Evolutionary conservation across 2,113 vertebrate genomes (phyloP), one percentile per base, ranked within the genome.

Genomic region (Perognathus longimembris): DNA sequence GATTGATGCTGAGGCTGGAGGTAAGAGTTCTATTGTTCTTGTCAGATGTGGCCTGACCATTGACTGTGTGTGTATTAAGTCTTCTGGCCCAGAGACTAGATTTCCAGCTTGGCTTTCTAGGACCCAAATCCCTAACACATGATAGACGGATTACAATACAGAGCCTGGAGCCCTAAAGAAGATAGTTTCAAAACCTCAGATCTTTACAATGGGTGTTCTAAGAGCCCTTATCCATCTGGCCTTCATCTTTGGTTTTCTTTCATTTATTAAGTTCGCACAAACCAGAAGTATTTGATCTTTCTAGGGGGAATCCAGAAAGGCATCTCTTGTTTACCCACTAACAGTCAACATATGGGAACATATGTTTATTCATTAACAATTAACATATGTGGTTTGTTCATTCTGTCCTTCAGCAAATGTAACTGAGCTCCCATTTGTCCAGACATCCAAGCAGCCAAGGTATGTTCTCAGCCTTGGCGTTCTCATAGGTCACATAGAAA

Each of bases 361-460:
- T 95, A 54, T 40, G 63, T 92, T 85, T 84, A 34, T 74, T 85
- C 93, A 82, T 90, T 92, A 96, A 80, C 76, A 54, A 7, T 71
- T 34, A 88, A 86, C 83, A 83, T 80, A 57, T 74, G 83, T 88
- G 63, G 80, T 74, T 92, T 89, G 40, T 93, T 89, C 76, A 21
- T 67, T 94, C 3, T 4, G 70, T 89, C 67, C 85, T 93, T 78
- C 36, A 38, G 8, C 69, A 92, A 67, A 70, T 42, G 42, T 45
- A 74, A 64, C 32, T 42, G 76, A 91, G 70, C 38, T 63, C 73
- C 66, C 86, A 1, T 82, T 83, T 85, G 36, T 24, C 22, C 64
- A 89, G 45, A 40, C 59, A 28, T 32, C 79, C 24, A 69, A 69
- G 40, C 9, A 54, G 22, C 21, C 20, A 21, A 92, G 7, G 2